These are phyloP conservation scores for Hirtodrosophila confusa DNA, from an alignment of 2,888 invertebrate species.

Conservation along the genomic window DNA sequence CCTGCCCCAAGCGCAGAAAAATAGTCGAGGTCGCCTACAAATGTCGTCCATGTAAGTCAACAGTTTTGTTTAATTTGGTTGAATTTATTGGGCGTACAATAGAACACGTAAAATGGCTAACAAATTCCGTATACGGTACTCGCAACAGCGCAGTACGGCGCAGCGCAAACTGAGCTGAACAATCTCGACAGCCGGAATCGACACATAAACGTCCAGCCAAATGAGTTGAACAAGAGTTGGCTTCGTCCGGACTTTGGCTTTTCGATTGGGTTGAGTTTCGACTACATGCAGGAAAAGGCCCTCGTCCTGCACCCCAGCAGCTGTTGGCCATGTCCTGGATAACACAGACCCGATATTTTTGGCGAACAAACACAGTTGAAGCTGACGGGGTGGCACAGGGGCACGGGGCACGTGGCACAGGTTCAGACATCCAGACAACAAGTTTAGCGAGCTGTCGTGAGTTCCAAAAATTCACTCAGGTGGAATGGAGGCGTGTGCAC, in stretches of 20 bases:
- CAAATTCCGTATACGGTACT: slow-evolving; percentile 24
- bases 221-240: slow-evolving; percentile 42
- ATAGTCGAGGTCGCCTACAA: slow-evolving; percentile 98
- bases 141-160: background rate
- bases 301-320: slow-evolving; percentile 22
- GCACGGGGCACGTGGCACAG: background rate
- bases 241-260: slow-evolving; percentile 42
- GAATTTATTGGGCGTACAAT: slow-evolving; percentile 58
- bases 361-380: slow-evolving; percentile 29
- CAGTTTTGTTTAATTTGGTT: slow-evolving; percentile 54
- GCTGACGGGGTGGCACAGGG: slow-evolving; percentile 9
- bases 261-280: slow-evolving; percentile 12
- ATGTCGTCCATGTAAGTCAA: slow-evolving; percentile 96
- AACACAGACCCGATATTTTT: slow-evolving; percentile 34
- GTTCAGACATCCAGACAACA: slow-evolving; percentile 25
- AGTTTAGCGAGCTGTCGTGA: slow-evolving; percentile 50
- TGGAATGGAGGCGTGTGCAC: slow-evolving; percentile 49
- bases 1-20: slow-evolving; percentile 95
- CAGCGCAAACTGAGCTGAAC: slow-evolving; percentile 35
- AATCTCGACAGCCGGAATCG: slow-evolving; percentile 46
- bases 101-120: slow-evolving; percentile 49
- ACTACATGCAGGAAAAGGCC: slow-evolving; percentile 1
- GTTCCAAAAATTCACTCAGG: slow-evolving; percentile 66
- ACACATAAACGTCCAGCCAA: slow-evolving; percentile 56
- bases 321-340: background rate